Base-by-base conservation (phyloP, 2,113 vertebrate genomes). In the Halcyon senegalensis region DNA sequence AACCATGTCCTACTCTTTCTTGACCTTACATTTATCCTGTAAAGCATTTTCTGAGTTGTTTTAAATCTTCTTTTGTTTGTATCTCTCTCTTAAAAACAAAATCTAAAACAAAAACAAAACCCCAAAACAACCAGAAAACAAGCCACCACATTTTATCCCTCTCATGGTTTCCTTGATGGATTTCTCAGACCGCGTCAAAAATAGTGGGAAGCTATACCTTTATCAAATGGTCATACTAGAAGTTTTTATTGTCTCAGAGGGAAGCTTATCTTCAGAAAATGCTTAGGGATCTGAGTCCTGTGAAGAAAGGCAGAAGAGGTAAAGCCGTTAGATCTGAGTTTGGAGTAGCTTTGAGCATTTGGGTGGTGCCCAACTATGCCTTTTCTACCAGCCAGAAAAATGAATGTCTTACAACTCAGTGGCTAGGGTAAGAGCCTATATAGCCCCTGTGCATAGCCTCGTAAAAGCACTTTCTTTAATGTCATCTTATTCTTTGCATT, bases 281-380 rank as follows among this genome's bases (percentile, higher is more conserved):
- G 28, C 55, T 86, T 81, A 66, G 13, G 44, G 31, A 63, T 93
- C 50, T 58, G 46, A 88, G 80, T 86, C 35, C 31, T 3, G 1
- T 77, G 66, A 74, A 81, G 41, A 83, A 63, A 70, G 7, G 55
- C 24, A 63, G 46, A 86, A 84, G 56, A 89, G 11, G 33, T 84
- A 90, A 89, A 91, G 63, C 37, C 86, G 44, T 90, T 87, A 86
- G 51, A 67, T 88, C 77, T 93, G 55, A 72, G 55, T 78, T 78
- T 56, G 86, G 56, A 91, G 64, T 60, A 77, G 37, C 51, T 78
- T 81, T 95, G 89, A 92, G 69, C 63, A 37, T 92, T 82, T 93
- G 75, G 56, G 76, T 90, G 68, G 63, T 86, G 37, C 79, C 46
- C 67, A 90, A 44, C 13, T 23, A 28, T 89, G 59, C 50, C 44